Evolutionary conservation across 2,888 invertebrate genomes (phyloP), one percentile per base, ranked within the genome.

Genomic region (Drosophila multiciliata): DNA sequence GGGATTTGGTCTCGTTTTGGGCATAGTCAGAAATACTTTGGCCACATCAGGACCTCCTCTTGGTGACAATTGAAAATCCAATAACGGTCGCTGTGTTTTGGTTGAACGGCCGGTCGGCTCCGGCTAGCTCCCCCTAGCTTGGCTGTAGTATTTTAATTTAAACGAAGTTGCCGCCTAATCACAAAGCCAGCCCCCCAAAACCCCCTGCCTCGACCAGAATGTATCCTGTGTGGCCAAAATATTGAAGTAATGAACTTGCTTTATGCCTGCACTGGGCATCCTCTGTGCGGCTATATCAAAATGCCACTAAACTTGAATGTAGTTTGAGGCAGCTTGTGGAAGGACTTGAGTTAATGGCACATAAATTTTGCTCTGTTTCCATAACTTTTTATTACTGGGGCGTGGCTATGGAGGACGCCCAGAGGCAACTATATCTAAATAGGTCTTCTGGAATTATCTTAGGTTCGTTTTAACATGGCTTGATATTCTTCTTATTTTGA

Each of bases 51-150:
- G 45, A 11, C 50, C n/a, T 17, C 5, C 53, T 53, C 33, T 35
- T 78, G 86, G 86, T 89, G 86, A 87, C 86, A 87, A 87, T 87
- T 87, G 90, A 87, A 87, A 87, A 85, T 87, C 88, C 88, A 89
- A 89, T 89, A 87, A 86, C 87, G 90, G 82, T 72, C 75, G 60
- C 32, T 53, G 59, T 50, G 42, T 29, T 35, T 38, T 29, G 48
- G n/a, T 20, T 23, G 33, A 42, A 20, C 62, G 15, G 9, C 35
- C 12, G 8, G 12, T 6, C 26, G 20, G 35, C 17, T 57, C 7
- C n/a, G 29, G 15, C 2, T 45, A 36, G 42, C 20, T 40, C 35
- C 42, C 40, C 67, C 11, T 26, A 33, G 15, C 52, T 45, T 32
- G n/a, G 29, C 49, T 36, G 67, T 75, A 82, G 85, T 78, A 89